These are phyloP conservation scores for Polietes domitor DNA, from an alignment of 2,888 invertebrate species.

Conservation along the genomic window DNA sequence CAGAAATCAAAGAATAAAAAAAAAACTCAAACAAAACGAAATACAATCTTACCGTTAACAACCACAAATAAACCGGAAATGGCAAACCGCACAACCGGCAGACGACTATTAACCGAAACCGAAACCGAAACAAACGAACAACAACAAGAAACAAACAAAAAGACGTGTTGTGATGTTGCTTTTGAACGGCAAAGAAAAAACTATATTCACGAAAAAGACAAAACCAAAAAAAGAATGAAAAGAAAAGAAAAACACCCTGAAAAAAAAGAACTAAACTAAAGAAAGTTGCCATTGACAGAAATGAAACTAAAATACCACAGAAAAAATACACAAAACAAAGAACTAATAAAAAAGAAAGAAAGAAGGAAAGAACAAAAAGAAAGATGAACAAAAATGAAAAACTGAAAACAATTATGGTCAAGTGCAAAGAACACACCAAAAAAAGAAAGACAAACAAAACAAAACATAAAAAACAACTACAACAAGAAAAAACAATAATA, in stretches of 20 bases:
- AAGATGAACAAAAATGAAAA: slow-evolving; percentile 36
- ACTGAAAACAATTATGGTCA: slow-evolving; percentile 47
- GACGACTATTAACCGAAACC: slow-evolving; percentile 49
- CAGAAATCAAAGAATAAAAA: slow-evolving; percentile 67
- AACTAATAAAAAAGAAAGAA: slow-evolving; percentile 61
- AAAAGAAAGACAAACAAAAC: slow-evolving; percentile 23
- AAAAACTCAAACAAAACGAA: slow-evolving; percentile 59
- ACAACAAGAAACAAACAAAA: slow-evolving; percentile 40
- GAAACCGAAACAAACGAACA: slow-evolving; percentile 30
- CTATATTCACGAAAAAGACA: slow-evolving; percentile 48
- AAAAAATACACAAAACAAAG: slow-evolving; percentile 64
- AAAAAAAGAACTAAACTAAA: slow-evolving; percentile 34
- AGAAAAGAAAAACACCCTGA: slow-evolving; percentile 32
- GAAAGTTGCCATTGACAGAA: slow-evolving; percentile 37
- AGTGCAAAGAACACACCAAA: slow-evolving; percentile 44
- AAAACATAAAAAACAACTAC: slow-evolving; percentile 1
- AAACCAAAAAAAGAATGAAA: slow-evolving; percentile 16
- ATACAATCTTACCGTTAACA: slow-evolving; percentile 50
- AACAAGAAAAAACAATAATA: slow-evolving; percentile 45
- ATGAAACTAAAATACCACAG: slow-evolving; percentile 63
- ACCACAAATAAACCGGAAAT: slow-evolving; percentile 64
- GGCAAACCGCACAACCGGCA: slow-evolving; percentile 47
- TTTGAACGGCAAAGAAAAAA: slow-evolving; percentile 62
- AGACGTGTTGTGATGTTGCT: slow-evolving; percentile 70
- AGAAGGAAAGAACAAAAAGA: slow-evolving; percentile 49